Evolutionary conservation across 2,113 vertebrate species (phyloP), one percentile per base, ranked within the genome.

Genomic region (Heterotilapia buettikoferi): DNA sequence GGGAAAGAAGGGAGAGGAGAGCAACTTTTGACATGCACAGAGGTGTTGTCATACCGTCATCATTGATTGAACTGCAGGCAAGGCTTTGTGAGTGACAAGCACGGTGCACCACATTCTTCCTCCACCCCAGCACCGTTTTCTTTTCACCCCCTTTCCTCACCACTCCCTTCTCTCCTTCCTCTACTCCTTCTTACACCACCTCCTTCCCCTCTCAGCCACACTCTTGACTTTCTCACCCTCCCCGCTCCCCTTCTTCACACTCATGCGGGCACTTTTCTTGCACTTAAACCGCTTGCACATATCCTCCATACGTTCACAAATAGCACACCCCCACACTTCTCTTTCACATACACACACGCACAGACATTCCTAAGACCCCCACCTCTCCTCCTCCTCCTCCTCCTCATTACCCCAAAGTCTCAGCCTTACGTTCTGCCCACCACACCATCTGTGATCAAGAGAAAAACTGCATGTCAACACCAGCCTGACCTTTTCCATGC

Each of bases 371-470:
- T 90, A 29, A 86, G 80, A 80, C 61, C 61, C 61, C 61, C 61
- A 66, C 33, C 61, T 66, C 33, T 66, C 90, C 92, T 86, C 61
- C 87, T 24, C 24, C 87, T 24, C 24, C 24, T 76, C 91, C 92
- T 88, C 89, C 83, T 61, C 80, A 59, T 89, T 54, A 84, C 90
- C 92, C 94, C 76, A 56, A 81, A 79, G 83, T 89, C 87, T 93
- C 85, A 94, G 87, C 90, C 68, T 85, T 66, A 91, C 56, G 79
- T 89, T 92, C 90, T 78, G 57, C 84, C 83, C 92, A 61, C 83
- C 63, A 63, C 89, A 33, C 94, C 94, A 95, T 96, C 93, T 96
- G 95, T 94, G 94, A 95, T 94, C 93, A 89, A 82, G 56, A 90
- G 91, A 95, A 91, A 90, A 85, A 50, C 79, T 86, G 89, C 36